These are phyloP conservation scores for Poecilia wingei DNA, from an alignment of 2,797 vertebrate genomes.

Conservation along the genomic window DNA sequence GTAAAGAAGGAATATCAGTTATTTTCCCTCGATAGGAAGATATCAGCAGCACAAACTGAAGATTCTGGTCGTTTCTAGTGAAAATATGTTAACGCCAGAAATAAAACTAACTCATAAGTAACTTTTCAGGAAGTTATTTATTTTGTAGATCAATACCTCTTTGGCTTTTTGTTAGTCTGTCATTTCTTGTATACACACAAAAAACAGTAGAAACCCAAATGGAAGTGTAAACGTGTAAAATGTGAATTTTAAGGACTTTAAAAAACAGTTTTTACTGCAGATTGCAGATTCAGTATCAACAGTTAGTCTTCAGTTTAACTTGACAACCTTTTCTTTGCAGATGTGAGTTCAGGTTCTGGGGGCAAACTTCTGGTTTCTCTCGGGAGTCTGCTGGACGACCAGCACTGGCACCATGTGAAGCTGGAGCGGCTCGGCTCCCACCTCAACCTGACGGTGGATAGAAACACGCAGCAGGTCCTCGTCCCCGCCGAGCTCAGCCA, in stretches of 20 bases:
- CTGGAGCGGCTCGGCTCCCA: conserved; percentile 90
- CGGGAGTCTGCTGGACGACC: conserved; percentile 94
- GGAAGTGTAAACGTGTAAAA: too few species aligned
- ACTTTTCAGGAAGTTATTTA: too few species aligned
- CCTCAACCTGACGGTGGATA: conserved; percentile 93
- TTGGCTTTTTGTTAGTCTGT: too few species aligned
- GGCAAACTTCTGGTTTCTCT: conserved; percentile 81
- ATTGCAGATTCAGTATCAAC: neutral
- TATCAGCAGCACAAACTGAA: neutral
- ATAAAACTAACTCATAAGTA: too few species aligned
- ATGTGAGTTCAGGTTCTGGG: conserved; percentile 64
- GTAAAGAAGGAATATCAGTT: neutral
- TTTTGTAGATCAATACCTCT: too few species aligned
- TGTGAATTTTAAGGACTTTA: neutral
- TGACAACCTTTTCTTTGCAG: conserved; percentile 49
- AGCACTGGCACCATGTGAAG: conserved; percentile 93
- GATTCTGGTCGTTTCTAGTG: too few species aligned
- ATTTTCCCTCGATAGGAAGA: neutral
- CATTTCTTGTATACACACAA: too few species aligned
- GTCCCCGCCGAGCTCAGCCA: conserved; percentile 84
- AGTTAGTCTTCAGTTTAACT: neutral
- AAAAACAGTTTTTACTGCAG: neutral
- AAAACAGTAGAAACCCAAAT: too few species aligned
- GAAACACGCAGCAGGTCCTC: conserved; percentile 86
- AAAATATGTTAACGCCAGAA: too few species aligned